These are phyloP conservation scores for Lampropteryx suffumata DNA, from an alignment of 2,888 invertebrate species.

Conservation along the genomic window DNA sequence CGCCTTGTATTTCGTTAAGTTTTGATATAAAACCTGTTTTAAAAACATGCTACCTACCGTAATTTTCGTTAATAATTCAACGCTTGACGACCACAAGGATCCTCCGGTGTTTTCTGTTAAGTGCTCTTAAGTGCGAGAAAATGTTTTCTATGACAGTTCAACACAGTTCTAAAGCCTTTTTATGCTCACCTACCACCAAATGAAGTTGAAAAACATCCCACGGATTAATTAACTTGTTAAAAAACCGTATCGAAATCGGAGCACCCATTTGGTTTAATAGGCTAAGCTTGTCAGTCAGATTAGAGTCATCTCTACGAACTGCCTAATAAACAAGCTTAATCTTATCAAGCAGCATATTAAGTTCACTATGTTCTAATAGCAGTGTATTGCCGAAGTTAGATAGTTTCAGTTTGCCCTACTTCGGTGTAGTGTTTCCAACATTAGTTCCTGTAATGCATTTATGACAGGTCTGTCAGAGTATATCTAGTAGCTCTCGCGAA, in stretches of 20 bases:
- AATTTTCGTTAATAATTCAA: slow-evolving; percentile 3
- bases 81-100: not conserved
- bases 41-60: not conserved
- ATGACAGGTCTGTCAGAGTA: slow-evolving; percentile 8
- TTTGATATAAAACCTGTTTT: slow-evolving; percentile 3
- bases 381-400: slow-evolving; percentile 4
- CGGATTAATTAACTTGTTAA: too few species aligned
- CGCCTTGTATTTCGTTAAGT: not conserved
- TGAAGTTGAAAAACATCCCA: too few species aligned
- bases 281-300: slow-evolving; percentile 1
- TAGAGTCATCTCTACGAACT: not conserved
- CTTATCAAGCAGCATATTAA: slow-evolving; percentile 10
- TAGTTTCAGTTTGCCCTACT: slow-evolving; percentile 21
- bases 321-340: slow-evolving; percentile 2
- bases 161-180: too few species aligned
- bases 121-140: not conserved
- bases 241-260: too few species aligned
- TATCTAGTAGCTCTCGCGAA: too few species aligned
- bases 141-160: not conserved
- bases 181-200: too few species aligned
- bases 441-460: slow-evolving; percentile 15
- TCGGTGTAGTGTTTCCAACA: not conserved
- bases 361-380: slow-evolving; percentile 9
- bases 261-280: too few species aligned
- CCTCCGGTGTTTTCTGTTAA: not conserved